Evolutionary conservation across 2,113 vertebrate genomes (phyloP).

Genomic region (Promerops cafer): DNA sequence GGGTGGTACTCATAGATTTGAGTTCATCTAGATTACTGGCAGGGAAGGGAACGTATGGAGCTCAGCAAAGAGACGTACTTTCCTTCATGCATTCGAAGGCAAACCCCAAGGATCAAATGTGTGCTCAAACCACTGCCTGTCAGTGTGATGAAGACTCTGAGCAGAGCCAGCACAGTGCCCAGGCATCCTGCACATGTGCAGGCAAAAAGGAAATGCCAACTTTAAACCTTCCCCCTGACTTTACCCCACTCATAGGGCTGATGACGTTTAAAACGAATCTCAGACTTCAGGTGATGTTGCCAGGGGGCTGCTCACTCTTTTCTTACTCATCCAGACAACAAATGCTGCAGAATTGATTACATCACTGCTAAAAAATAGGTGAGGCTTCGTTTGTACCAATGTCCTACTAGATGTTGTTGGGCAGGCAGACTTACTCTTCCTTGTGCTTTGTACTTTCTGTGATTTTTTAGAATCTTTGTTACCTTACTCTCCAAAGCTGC

Average conservation of each 20-base stretch:
- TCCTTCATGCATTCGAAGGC: not conserved
- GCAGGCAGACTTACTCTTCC: not conserved
- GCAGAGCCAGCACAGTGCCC: not conserved
- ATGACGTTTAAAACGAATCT: not conserved
- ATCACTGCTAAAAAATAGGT: not conserved
- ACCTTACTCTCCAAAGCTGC: not conserved
- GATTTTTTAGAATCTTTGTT: not conserved
- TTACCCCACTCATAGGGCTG: rapidly evolving
- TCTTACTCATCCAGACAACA: not conserved
- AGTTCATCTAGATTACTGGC: not conserved
- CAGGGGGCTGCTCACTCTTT: not conserved
- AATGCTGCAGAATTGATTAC: not conserved
- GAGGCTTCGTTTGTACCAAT: rapidly evolving
- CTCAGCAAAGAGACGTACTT: not conserved
- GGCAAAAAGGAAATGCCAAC: not conserved
- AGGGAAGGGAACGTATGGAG: not conserved
- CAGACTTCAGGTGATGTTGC: not conserved
- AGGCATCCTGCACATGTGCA: rapidly evolving
- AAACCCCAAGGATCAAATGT: not conserved
- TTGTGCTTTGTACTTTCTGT: not conserved
- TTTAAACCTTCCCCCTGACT: not conserved
- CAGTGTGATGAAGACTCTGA: not conserved
- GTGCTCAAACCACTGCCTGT: not conserved
- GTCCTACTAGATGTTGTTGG: not conserved
- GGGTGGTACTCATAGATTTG: not conserved